phyloP scores from a whole-genome alignment of 2,113 vertebrate genomes.

The Himantopus leucocephalus region DNA sequence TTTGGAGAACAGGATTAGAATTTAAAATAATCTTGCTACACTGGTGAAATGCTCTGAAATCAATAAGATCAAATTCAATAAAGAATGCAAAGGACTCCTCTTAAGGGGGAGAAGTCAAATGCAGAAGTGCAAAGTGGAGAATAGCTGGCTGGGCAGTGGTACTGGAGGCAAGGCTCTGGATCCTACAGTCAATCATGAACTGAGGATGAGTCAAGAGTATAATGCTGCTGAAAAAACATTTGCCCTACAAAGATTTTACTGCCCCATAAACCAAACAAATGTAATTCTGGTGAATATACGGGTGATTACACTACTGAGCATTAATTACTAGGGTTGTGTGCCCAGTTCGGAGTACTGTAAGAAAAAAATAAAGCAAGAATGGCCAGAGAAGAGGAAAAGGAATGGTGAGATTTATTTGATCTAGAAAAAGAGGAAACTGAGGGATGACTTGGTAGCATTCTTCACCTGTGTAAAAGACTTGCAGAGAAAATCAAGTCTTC shows the following conservation, averaged over 20 bases:
- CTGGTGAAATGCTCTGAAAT: constrained; percentile 8
- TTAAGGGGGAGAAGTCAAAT: neutral
- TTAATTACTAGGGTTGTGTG: neutral
- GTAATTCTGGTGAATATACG: neutral
- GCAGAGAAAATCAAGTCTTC: neutral
- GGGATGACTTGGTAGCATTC: neutral
- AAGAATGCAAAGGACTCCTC: constrained; percentile 2
- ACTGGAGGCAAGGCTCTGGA: neutral
- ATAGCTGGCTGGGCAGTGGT: neutral
- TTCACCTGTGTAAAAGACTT: neutral
- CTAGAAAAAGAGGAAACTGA: neutral
- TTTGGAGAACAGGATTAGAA: neutral
- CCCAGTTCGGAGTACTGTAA: neutral
- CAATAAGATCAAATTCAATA: constrained; percentile 39
- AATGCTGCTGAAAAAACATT: neutral
- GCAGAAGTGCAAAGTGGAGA: neutral
- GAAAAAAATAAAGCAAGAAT: neutral
- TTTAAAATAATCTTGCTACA: constrained; percentile 17
- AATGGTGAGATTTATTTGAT: neutral
- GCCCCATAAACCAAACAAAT: neutral
- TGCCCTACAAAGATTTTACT: neutral
- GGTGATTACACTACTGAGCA: neutral
- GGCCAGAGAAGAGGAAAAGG: neutral
- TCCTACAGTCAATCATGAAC: neutral
- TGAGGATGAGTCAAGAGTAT: neutral